A percentile compares a stretch with the other conserved stretches of the same genome.
Conservation (phyloP, 2,888 invertebrate species). For the Drosophila quinaria region DNA sequence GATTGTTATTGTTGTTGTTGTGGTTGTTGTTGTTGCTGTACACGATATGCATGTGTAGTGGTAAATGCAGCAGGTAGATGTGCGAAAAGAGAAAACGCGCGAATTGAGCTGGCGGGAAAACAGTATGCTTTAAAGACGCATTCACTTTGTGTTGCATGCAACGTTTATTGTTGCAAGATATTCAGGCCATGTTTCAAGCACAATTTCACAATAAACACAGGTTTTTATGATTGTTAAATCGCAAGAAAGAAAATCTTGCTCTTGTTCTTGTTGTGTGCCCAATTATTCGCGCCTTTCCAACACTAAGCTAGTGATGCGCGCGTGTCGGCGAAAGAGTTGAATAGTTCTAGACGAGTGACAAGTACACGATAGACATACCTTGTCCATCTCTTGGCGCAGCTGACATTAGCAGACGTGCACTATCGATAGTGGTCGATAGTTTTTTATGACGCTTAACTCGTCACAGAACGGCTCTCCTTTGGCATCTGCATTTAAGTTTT, state of each 20-base stretch:
- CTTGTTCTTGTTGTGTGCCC: conserved; percentile 16
- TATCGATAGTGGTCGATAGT: too few relatives aligned
- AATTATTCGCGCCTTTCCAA: conserved; percentile 16
- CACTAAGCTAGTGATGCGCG: conserved; percentile 18
- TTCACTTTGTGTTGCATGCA: not conserved
- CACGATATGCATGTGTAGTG: conserved; percentile 66
- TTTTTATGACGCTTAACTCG: too few relatives aligned
- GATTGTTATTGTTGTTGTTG: conserved; percentile 51
- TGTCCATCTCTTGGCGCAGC: not conserved
- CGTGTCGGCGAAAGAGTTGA: not conserved
- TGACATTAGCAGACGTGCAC: too few relatives aligned
- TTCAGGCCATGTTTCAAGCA: not conserved
- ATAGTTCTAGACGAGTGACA: not conserved
- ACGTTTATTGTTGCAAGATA: not conserved
- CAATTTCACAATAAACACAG: conserved; percentile 6
- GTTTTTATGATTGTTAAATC: conserved; percentile 5
- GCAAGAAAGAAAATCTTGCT: conserved; percentile 15
- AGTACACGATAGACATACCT: not conserved
- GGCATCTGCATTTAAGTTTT: too few relatives aligned
- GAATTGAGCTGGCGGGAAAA: conserved; percentile 8
- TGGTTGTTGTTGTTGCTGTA: conserved; percentile 25
- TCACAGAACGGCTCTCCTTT: too few relatives aligned
- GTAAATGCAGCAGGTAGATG: conserved; percentile 43
- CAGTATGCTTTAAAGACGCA: not conserved
- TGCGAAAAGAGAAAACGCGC: conserved; percentile 46